Base-by-base conservation (phyloP, 2,797 vertebrate genomes). In the Gorsachius magnificus region DNA sequence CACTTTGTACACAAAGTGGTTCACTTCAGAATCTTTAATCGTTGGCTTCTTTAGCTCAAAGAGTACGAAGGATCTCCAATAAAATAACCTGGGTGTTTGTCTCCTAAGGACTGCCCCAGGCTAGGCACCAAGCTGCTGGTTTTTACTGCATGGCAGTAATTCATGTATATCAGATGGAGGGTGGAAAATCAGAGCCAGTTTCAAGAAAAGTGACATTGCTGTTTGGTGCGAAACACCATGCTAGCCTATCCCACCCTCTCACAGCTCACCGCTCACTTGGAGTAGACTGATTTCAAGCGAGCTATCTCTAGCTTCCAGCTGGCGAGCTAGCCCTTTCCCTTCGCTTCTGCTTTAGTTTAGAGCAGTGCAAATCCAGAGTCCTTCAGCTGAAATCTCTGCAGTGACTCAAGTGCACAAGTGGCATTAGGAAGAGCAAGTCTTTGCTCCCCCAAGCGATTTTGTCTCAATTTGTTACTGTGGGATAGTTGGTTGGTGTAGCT, bases 1-100 rank as follows among this genome's bases (percentile, higher is more conserved):
- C 22, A 9, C 25, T 54, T 26, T 0, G 0, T 19, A 5, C 41
- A n/a, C 0, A 1, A 24, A 51, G 21, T 46, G 11, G 7, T 33
- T 69, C 26, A 51, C 17, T 78, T 77, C 24, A 51, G 33, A 6
- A 25, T 71, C 56, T 80, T 89, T 31, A 57, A 61, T 2, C 35
- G 7, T 15, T 60, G 31, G 5, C 4, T 70, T 57, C 10, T 75
- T 87, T 68, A 50, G 28, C 11, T 70, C 8, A 46, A 57, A 61
- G 31, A 25, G 5, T 61, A 64, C 6, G 61, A 60, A 70, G 11
- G 16, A 20, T 33, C 14, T 84, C 28, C 11, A 66, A 5, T 10
- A 77, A 79, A 72, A 77, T 25, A 66, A 41, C 26, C 36, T 43
- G 45, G 28, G 9, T 21, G 26, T 29, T 45, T 79, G 16, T 31